Percentiles rank a stretch among this genome's conserved stretches.
phyloP scores from a whole-genome alignment of 2,113 vertebrate species.

The Hystrix cristata region DNA sequence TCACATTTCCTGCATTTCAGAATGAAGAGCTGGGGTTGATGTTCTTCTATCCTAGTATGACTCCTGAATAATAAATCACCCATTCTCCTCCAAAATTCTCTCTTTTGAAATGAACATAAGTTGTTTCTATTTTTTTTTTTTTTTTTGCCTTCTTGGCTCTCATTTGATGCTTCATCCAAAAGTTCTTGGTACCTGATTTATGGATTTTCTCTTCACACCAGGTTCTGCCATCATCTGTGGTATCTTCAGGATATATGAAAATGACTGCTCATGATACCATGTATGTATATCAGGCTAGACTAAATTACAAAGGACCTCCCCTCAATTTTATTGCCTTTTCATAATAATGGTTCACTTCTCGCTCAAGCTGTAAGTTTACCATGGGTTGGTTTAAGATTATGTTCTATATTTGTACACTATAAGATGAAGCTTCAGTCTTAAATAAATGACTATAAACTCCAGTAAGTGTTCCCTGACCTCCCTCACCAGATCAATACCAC shows the following conservation, averaged over 20 bases:
- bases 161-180: not conserved
- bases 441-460: conserved; percentile 23
- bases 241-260: not conserved
- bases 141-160: not conserved
- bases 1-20: not conserved
- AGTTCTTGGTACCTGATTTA: not conserved
- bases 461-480: not conserved
- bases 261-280: not conserved
- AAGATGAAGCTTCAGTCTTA: not conserved
- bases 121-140: not conserved
- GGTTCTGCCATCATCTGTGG: not conserved
- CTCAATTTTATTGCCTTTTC: not conserved
- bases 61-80: not conserved
- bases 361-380: not conserved
- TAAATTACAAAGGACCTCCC: not conserved
- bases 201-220: not conserved
- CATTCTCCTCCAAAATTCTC: not conserved
- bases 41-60: not conserved
- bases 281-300: not conserved
- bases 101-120: not conserved
- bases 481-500: not conserved
- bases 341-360: not conserved
- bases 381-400: not conserved
- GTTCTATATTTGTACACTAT: not conserved
- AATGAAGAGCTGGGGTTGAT: not conserved